These are phyloP conservation scores for Pipistrellus kuhlii DNA, from an alignment of 2,797 vertebrate genomes.

Conservation along the genomic window DNA sequence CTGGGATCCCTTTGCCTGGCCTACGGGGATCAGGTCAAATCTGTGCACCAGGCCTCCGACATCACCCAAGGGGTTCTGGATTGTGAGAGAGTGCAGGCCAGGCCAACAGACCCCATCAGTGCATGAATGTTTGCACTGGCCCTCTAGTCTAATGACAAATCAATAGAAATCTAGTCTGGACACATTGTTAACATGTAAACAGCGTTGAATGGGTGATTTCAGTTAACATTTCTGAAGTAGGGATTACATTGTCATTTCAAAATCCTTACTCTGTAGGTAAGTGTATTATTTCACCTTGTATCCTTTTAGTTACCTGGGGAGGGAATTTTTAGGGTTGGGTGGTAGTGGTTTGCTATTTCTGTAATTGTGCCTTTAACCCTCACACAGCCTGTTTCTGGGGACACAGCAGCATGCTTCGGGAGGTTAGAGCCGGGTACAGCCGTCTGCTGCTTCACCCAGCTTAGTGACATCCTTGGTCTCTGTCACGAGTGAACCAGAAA, in stretches of 20 bases:
- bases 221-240: slow-evolving; percentile 79
- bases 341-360: slow-evolving; percentile 76
- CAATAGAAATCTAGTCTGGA: slow-evolving; percentile 77
- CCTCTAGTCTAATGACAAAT: slow-evolving; percentile 75
- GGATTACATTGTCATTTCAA: slow-evolving; percentile 75
- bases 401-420: slow-evolving; percentile 77
- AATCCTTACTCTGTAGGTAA: slow-evolving; percentile 84
- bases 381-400: slow-evolving; percentile 77
- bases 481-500: slow-evolving; percentile 78
- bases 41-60: too few relatives aligned
- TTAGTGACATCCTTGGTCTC: slow-evolving; percentile 70
- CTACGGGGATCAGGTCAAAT: too few relatives aligned
- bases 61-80: too few relatives aligned
- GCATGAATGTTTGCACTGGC: too few relatives aligned
- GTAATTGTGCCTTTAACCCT: slow-evolving; percentile 85
- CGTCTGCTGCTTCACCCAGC: slow-evolving; percentile 66
- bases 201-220: slow-evolving; percentile 79
- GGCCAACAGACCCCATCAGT: too few relatives aligned
- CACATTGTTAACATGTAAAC: slow-evolving; percentile 80
- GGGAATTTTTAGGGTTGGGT: slow-evolving; percentile 76
- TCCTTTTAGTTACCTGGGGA: slow-evolving; percentile 78
- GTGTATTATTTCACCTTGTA: slow-evolving; percentile 77
- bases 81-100: too few relatives aligned
- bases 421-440: slow-evolving; percentile 72
- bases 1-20: too few relatives aligned